Base-by-base conservation (phyloP, 2,888 invertebrate genomes). In the Palloptera scutellata region DNA sequence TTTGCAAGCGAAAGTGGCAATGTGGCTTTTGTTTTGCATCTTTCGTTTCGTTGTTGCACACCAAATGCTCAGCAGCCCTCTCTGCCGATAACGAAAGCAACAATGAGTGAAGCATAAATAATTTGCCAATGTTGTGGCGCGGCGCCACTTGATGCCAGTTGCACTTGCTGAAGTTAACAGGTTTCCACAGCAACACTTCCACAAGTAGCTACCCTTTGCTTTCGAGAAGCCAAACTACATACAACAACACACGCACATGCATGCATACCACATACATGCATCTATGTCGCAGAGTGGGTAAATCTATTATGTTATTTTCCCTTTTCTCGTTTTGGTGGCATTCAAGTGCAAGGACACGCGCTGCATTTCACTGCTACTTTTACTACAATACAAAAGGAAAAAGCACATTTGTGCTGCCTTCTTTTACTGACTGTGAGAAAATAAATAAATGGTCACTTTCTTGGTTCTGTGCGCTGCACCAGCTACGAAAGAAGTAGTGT, bases 61-160 rank as follows among this genome's bases (percentile, higher is more conserved):
- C 2, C 30, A 30, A n/a, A n/a, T n/a, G n/a, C 30, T 4, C 30
- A 30, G 30, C 30, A 30, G 6, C 30, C 30, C 30, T n/a, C n/a
- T n/a, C 48, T 53, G 8, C 53, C 12, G 12, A 53, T 15, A 53
- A 53, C 19, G 17, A 53, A n/a, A 53, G 53, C 48, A 48, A 48
- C 17, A n/a, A 53, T 15, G 17, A n/a, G 53, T 17, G 51, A 41
- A 45, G 61, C 66, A 66, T 66, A 66, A 66, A 66, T 66, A 61
- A 66, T 66, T 61, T 66, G 65, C 65, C 15, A n/a, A 30, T 30
- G 30, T 30, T 30, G 30, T 30, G 2, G 30, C 30, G 30, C 30
- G 2, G 30, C 30, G 30, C 30, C 30, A 30, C 30, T 30, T 61
- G 53, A 15, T 53, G 53, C 53, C 53, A 53, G 11, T 53, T 53